phyloP scores from a whole-genome alignment of 2,113 vertebrate species.

The Mesoclemmys tuberculata region DNA sequence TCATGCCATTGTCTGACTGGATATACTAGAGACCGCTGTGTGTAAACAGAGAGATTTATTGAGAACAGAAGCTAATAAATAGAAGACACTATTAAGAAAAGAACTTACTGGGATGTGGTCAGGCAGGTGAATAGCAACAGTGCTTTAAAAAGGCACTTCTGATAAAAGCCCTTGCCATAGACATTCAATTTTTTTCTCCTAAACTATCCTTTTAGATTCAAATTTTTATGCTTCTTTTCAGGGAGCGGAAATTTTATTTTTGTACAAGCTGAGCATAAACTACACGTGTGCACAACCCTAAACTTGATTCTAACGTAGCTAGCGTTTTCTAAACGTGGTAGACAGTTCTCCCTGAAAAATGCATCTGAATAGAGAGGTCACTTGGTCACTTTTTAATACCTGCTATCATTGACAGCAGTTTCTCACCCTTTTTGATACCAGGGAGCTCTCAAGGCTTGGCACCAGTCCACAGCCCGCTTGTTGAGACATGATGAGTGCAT shows the following conservation, averaged over 20 bases:
- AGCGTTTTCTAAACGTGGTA: background rate
- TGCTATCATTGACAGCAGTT: background rate
- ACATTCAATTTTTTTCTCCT: background rate
- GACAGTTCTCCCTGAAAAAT: background rate
- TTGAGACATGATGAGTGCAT: background rate
- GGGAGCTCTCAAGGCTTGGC: background rate
- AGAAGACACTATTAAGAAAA: background rate
- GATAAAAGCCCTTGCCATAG: background rate
- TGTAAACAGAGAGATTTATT: background rate
- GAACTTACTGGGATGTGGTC: background rate
- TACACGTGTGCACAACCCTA: background rate
- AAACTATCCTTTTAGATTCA: background rate
- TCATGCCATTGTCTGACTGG: background rate
- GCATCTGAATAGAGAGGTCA: too few species aligned
- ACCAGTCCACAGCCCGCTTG: background rate
- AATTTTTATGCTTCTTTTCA: background rate
- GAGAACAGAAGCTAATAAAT: background rate
- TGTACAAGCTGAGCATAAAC: background rate
- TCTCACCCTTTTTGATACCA: background rate
- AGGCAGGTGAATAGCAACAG: background rate
- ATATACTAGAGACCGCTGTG: background rate
- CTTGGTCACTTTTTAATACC: too few species aligned
- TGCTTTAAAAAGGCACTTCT: background rate
- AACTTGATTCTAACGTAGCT: background rate
- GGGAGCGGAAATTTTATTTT: background rate